Percentiles rank a stretch among this genome's conserved stretches.
Evolutionary conservation across 2,113 vertebrate species (phyloP).

Genomic region (Dasyornis broadbenti): DNA sequence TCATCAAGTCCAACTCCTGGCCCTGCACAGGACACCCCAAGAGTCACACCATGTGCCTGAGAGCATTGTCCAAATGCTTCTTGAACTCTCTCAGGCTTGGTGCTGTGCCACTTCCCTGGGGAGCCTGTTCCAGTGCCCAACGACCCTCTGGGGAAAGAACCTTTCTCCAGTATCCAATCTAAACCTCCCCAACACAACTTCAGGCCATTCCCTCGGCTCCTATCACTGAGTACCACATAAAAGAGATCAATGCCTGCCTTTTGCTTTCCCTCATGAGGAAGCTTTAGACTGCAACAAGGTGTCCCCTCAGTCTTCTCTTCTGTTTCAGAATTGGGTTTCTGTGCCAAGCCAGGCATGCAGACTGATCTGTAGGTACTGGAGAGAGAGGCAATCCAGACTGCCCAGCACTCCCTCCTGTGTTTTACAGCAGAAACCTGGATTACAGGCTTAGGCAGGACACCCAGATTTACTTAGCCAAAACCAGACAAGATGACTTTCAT

Average conservation of each 20-base stretch:
- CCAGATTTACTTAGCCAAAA: neutral
- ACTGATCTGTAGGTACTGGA: neutral
- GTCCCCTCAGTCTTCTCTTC: neutral
- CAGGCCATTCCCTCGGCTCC: fast-evolving
- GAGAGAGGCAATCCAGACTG: neutral
- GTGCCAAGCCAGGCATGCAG: neutral
- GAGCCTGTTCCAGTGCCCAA: neutral
- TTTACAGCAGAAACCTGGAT: neutral
- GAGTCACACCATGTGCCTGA: neutral
- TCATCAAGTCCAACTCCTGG: neutral
- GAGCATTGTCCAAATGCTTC: neutral
- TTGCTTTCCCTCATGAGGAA: neutral
- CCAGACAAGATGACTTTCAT: neutral
- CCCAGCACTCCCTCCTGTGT: neutral
- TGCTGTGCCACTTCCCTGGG: neutral
- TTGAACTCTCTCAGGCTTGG: neutral
- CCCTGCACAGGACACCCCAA: neutral
- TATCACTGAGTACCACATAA: no score
- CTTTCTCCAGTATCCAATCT: neutral
- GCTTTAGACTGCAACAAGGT: neutral
- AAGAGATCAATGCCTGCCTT: neutral
- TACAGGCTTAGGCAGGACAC: neutral
- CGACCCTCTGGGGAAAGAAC: neutral
- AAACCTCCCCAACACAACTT: fast-evolving
- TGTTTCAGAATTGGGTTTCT: neutral